phyloP scores from a whole-genome alignment of 2,797 vertebrate species.

The Cottoperca gobio region DNA sequence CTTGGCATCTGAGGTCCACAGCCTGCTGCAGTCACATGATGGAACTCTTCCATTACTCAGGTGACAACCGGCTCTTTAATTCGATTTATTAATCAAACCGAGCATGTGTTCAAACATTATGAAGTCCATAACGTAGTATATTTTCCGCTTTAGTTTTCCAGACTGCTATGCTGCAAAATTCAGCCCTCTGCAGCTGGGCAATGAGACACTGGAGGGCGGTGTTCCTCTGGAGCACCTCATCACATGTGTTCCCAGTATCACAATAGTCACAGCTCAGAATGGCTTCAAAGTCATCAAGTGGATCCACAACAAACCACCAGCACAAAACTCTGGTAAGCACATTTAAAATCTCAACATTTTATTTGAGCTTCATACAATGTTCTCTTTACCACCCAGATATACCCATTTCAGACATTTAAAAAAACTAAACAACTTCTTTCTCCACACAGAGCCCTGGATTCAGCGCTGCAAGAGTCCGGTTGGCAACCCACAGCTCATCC shows the following conservation, averaged over 20 bases:
- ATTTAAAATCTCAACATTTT: background rate
- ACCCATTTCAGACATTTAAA: background rate
- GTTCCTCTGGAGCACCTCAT: constrained; percentile 97
- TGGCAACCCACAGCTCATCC: constrained; percentile 97
- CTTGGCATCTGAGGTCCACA: constrained; percentile 93
- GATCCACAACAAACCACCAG: constrained; percentile 97
- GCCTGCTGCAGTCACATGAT: constrained; percentile 93
- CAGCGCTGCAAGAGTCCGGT: constrained; percentile 96
- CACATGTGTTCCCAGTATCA: constrained; percentile 94
- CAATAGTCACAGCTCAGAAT: constrained; percentile 94
- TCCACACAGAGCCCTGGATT: constrained; percentile 90
- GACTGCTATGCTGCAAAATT: constrained; percentile 95
- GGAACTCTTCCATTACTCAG: constrained; percentile 96
- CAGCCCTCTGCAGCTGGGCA: constrained; percentile 84
- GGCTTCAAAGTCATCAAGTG: constrained; percentile 98
- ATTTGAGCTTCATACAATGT: background rate
- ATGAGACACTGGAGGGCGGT: constrained; percentile 85
- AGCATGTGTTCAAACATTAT: background rate
- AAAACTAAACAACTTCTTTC: background rate
- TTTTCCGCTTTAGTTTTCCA: constrained; percentile 88
- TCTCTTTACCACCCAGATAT: background rate
- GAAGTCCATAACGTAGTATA: background rate
- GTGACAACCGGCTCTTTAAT: constrained; percentile 70
- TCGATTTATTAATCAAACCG: background rate
- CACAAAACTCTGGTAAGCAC: constrained; percentile 88